Conservation (phyloP, 2,888 invertebrate genomes). For the Lycocerus yunnanus region DNA sequence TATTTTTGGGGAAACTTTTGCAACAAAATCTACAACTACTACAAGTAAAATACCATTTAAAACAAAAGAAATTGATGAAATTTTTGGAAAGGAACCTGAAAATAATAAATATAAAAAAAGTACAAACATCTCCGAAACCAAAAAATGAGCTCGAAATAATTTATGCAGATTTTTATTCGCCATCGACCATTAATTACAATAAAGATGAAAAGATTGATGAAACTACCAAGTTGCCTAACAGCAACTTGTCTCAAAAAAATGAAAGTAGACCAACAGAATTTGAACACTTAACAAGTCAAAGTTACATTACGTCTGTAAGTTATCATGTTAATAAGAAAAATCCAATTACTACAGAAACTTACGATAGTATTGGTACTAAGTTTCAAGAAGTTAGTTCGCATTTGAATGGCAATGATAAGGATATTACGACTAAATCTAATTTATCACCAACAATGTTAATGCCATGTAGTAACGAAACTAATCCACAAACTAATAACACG, state of each 20-base stretch:
- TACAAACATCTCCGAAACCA: background rate
- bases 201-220: constrained; percentile 15
- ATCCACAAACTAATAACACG: background rate
- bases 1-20: constrained; percentile 7
- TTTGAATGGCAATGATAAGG: constrained; percentile 49
- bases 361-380: background rate
- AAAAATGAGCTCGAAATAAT: constrained; percentile 40
- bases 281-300: constrained; percentile 54
- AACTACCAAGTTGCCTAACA: background rate
- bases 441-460: background rate
- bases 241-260: constrained; percentile 16
- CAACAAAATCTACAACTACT: background rate
- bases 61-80: constrained; percentile 41
- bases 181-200: constrained; percentile 33
- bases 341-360: constrained; percentile 8
- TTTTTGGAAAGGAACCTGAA: constrained; percentile 25
- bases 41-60: background rate
- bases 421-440: constrained; percentile 33
- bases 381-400: constrained; percentile 27
- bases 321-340: constrained; percentile 57
- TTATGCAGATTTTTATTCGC: constrained; percentile 46
- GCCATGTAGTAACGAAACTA: background rate
- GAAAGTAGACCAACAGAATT: constrained; percentile 32
- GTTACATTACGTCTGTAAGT: constrained; percentile 60
- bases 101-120: background rate